Conservation (phyloP, 2,888 invertebrate genomes). For the Lasioglossum figueresi region DNA sequence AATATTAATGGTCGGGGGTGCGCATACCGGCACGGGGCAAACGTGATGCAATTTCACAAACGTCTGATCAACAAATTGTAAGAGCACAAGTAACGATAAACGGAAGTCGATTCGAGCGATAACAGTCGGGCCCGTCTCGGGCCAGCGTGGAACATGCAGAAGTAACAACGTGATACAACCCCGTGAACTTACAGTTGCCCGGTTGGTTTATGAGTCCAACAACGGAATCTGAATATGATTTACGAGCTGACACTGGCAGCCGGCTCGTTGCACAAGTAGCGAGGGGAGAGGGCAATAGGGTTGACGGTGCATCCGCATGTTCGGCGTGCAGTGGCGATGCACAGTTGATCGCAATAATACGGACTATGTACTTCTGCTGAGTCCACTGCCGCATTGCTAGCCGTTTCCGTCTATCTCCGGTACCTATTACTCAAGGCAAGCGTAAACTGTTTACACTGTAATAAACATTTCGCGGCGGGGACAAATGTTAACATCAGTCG, state of each 20-base stretch:
- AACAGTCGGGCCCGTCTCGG: constrained; percentile 54
- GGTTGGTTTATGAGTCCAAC: constrained; percentile 70
- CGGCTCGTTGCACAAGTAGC: constrained; percentile 36
- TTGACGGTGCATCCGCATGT: constrained; percentile 58
- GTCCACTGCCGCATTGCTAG: constrained; percentile 51
- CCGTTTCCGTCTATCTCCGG: constrained; percentile 45
- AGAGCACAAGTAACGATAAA: constrained; percentile 50
- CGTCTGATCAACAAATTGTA: constrained; percentile 34
- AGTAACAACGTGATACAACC: constrained; percentile 52
- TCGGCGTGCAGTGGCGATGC: constrained; percentile 64
- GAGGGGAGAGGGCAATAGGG: background rate
- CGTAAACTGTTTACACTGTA: background rate
- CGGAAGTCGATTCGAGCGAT: constrained; percentile 69
- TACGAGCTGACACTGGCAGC: constrained; percentile 67
- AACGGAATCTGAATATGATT: constrained; percentile 78
- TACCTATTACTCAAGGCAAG: background rate
- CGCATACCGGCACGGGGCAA: background rate
- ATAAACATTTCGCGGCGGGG: background rate
- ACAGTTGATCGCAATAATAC: constrained; percentile 67
- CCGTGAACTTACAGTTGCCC: constrained; percentile 58
- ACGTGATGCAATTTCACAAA: constrained; percentile 7
- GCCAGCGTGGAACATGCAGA: constrained; percentile 44
- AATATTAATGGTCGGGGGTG: background rate
- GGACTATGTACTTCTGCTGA: constrained; percentile 43
- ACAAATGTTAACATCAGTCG: background rate